Evolutionary conservation across 2,113 vertebrate species (phyloP), one percentile per base, ranked within the genome.

Genomic region (Myotis davidii): DNA sequence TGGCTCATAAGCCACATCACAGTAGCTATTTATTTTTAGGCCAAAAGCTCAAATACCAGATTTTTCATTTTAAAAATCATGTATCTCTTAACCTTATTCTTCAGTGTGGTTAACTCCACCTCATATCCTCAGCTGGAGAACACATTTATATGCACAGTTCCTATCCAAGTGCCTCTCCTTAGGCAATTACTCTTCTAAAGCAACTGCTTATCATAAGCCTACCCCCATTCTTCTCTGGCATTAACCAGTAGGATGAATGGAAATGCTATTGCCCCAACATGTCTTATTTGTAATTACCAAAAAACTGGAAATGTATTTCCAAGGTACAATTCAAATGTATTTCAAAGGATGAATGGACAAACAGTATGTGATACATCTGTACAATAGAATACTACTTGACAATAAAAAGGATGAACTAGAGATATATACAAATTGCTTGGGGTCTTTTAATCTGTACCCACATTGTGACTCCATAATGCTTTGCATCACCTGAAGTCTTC

Each of bases 11-110:
- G 32, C 69, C 67, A 42, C 16, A 70, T 88, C 65, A 70, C 39
- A 73, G 20, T 72, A 84, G 81, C 11, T 74, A 32, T 95, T 81
- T 85, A 91, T 88, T 96, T 52, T 32, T 82, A 83, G 20, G 39
- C 61, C 61, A 84, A 59, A 69, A 85, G 17, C 16, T 87, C 56
- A 70, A 83, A 73, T 74, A 23, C 25, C 25, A 91, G 6, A 69
- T 18, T 96, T 84, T 37, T 34, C 50, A 20, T 77, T 95, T 88
- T 70, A 90, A 86, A 95, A 92, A 59, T 2, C 27, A 65, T 25
- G 25, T 73, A 72, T n/a, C 74, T 56, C 1, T 94, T 76, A 69
- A 39, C 72, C 18, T 42, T 59, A 0, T 88, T 85, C 74, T 89
- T 73, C 59, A 94, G n/a, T 94, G 13, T 81, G 48, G 4, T 56